Percentiles rank a stretch among this genome's conserved stretches.
phyloP scores from a whole-genome alignment of 2,113 vertebrate species.

The Caranx ignobilis region DNA sequence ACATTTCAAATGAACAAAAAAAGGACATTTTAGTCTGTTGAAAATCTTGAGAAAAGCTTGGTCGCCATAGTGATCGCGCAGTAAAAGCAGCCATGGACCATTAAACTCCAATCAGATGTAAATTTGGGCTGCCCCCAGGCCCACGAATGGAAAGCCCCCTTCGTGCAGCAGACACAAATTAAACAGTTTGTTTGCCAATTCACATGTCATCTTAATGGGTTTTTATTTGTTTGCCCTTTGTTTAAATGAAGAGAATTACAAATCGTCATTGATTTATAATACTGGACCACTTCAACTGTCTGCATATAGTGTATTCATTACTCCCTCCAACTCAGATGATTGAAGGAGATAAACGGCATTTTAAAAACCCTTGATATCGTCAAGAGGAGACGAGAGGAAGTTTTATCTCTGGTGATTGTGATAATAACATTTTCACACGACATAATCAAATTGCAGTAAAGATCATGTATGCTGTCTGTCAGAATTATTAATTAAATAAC shows the following conservation, averaged over 20 bases:
- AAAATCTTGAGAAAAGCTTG: conserved; percentile 92
- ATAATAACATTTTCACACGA: neutral
- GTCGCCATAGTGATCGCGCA: conserved; percentile 87
- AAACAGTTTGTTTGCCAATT: conserved; percentile 95
- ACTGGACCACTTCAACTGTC: conserved; percentile 83
- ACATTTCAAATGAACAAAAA: conserved; percentile 89
- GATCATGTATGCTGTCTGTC: neutral
- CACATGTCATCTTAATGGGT: conserved; percentile 92
- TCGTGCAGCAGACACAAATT: conserved; percentile 87
- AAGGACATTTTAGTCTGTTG: conserved; percentile 90
- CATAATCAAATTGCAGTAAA: neutral
- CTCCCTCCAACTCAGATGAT: conserved; percentile 52
- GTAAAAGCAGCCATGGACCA: conserved; percentile 85
- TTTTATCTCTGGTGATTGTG: neutral
- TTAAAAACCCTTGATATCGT: conserved; percentile 29
- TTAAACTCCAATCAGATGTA: conserved; percentile 96
- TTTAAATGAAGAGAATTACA: conserved; percentile 89
- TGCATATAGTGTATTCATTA: conserved; percentile 50
- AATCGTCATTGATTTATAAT: conserved; percentile 91
- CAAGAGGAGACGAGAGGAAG: neutral
- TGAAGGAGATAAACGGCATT: conserved; percentile 41
- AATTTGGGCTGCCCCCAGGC: conserved; percentile 84
- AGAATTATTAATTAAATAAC: neutral
- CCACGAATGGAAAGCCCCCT: conserved; percentile 77
- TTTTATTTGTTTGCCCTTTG: conserved; percentile 89